Conservation (phyloP, 2,888 invertebrate genomes). For the Drosophila percnosoma region DNA sequence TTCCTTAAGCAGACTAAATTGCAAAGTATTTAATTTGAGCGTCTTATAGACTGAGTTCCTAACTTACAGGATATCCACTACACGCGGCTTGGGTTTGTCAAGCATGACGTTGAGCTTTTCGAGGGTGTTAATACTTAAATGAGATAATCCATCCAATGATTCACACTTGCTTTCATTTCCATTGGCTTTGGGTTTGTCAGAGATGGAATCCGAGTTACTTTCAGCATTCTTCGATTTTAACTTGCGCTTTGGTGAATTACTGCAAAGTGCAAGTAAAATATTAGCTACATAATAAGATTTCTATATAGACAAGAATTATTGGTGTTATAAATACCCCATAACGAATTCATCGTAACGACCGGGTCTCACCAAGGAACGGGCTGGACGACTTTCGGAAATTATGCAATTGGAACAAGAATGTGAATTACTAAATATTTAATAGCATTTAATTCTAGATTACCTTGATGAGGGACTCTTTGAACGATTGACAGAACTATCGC, state of each 20-base stretch:
- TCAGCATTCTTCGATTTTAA: slow-evolving; percentile 12
- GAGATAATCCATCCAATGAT: slow-evolving; percentile 19
- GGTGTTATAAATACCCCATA: slow-evolving; percentile 35
- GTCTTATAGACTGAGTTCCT: not conserved
- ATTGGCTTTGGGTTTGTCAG: slow-evolving; percentile 1
- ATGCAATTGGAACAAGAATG: not conserved
- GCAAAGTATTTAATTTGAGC: not conserved
- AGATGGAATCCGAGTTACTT: not conserved
- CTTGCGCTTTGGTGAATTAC: slow-evolving; percentile 3
- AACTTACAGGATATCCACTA: slow-evolving; percentile 60
- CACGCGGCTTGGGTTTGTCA: slow-evolving; percentile 41
- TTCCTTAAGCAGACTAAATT: slow-evolving; percentile 50
- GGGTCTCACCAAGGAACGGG: slow-evolving; percentile 47
- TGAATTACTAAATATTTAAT: not conserved
- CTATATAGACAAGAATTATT: too few species aligned
- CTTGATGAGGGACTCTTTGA: slow-evolving; percentile 15
- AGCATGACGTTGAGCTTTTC: slow-evolving; percentile 42
- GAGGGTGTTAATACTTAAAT: slow-evolving; percentile 20
- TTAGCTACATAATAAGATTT: not conserved
- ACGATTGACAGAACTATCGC: not conserved
- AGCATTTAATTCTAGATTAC: slow-evolving; percentile 17
- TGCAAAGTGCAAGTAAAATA: not conserved
- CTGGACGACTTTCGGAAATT: slow-evolving; percentile 49
- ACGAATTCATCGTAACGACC: slow-evolving; percentile 40
- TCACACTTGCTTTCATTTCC: not conserved